phyloP scores from a whole-genome alignment of 2,888 invertebrate species.

The Platycnemis pennipes region DNA sequence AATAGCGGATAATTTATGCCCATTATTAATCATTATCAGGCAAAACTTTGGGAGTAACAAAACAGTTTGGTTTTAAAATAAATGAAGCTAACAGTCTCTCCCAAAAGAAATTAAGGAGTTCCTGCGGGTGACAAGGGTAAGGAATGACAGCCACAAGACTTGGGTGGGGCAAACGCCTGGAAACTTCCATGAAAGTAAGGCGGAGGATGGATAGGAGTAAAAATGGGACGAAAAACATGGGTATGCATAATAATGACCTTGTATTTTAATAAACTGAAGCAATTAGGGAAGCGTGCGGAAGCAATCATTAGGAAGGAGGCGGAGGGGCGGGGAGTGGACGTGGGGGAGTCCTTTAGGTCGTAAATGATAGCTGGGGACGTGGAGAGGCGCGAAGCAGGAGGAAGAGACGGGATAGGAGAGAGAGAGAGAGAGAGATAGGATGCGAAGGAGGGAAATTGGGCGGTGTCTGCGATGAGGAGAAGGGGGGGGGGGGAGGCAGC shows the following conservation, averaged over 20 bases:
- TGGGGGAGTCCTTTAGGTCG: background rate
- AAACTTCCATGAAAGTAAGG: background rate
- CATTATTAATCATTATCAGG: too few relatives aligned
- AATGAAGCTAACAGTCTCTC: background rate
- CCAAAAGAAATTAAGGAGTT: background rate
- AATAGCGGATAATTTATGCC: too few relatives aligned
- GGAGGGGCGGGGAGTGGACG: background rate
- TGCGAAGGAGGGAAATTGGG: background rate
- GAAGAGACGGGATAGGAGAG: background rate
- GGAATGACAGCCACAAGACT: background rate
- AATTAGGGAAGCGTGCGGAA: slow-evolving; percentile 33
- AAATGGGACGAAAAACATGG: slow-evolving; percentile 5
- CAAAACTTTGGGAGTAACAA: background rate
- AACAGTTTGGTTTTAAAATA: background rate
- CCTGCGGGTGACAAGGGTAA: background rate
- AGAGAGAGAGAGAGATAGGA: background rate
- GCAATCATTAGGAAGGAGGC: background rate
- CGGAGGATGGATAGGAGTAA: background rate
- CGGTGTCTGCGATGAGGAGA: background rate
- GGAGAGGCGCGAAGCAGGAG: background rate
- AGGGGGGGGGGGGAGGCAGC: background rate
- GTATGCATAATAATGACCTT: background rate
- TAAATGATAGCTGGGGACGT: background rate
- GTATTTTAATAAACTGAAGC: slow-evolving; percentile 8
- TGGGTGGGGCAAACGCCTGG: background rate